A percentile compares a stretch with the other conserved stretches of the same genome.
Evolutionary conservation across 2,113 vertebrate genomes (phyloP).

Genomic region (Sylvia atricapilla): DNA sequence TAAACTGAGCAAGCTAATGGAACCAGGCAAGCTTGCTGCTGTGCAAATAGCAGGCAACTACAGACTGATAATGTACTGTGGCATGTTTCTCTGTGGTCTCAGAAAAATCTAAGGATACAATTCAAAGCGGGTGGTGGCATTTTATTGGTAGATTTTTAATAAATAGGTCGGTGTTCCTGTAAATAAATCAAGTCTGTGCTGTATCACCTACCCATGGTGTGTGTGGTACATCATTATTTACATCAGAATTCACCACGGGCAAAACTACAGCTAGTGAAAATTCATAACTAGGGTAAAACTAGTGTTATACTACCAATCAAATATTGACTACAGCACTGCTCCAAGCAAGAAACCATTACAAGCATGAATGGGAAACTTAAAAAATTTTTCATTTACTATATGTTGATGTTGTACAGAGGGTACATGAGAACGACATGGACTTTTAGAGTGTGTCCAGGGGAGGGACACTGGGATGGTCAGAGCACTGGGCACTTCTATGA

Average conservation of each 20-base stretch:
- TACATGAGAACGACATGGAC: background rate
- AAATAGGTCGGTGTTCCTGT: background rate
- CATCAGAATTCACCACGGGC: background rate
- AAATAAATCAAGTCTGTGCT: background rate
- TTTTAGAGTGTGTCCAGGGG: background rate
- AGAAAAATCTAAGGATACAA: background rate
- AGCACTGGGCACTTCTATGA: background rate
- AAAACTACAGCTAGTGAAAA: background rate
- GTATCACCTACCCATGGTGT: background rate
- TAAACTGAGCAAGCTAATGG: slow-evolving; percentile 5
- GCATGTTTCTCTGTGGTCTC: background rate
- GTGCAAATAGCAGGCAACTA: background rate
- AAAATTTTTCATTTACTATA: background rate
- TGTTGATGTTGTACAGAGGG: background rate
- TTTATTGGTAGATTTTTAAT: background rate
- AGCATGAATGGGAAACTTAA: background rate
- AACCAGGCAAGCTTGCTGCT: background rate
- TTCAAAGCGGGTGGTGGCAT: background rate
- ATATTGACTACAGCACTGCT: background rate
- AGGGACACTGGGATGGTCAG: background rate
- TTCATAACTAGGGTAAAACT: background rate
- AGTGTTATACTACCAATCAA: background rate
- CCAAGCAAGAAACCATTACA: background rate
- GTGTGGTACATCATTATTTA: background rate
- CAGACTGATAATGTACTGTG: background rate